A percentile compares a stretch with the other conserved stretches of the same genome.
Evolutionary conservation across 2,888 invertebrate species (phyloP).

Genomic region (Venusia cambrica): DNA sequence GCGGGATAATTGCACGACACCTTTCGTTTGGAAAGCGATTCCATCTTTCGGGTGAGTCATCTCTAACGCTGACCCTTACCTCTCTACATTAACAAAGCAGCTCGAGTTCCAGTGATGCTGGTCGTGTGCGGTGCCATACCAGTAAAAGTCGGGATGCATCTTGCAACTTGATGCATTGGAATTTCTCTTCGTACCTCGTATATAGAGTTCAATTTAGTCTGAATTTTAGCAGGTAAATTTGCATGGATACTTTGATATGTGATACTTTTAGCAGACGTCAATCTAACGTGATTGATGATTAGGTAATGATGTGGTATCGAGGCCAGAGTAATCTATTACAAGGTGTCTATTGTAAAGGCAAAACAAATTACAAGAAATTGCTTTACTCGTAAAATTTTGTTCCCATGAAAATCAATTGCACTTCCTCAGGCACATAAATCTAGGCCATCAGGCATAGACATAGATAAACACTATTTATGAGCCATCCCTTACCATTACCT

Average conservation of each 20-base stretch:
- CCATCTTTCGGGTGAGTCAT: conserved; percentile 66
- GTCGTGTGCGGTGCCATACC: conserved; percentile 33
- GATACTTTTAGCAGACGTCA: conserved; percentile 49
- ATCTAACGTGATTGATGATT: conserved; percentile 54
- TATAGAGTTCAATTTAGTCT: conserved; percentile 32
- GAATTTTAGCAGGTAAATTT: conserved; percentile 33
- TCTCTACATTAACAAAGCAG: conserved; percentile 16
- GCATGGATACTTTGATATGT: conserved; percentile 41
- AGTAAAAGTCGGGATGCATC: conserved; percentile 31
- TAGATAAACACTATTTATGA: conserved; percentile 8
- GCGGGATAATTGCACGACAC: conserved; percentile 71
- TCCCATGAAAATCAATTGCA: no score
- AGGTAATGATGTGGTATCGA: conserved; percentile 66
- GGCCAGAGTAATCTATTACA: conserved; percentile 54
- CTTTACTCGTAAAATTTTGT: no score
- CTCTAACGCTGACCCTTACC: conserved; percentile 38
- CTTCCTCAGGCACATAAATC: no score
- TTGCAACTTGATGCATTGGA: conserved; percentile 22
- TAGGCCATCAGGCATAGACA: background rate
- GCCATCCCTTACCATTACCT: conserved; percentile 7
- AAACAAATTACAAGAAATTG: conserved; percentile 51
- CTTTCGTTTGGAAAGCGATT: conserved; percentile 78
- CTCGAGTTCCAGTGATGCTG: conserved; percentile 36
- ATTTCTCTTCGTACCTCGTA: conserved; percentile 22
- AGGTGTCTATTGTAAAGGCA: no score